These are phyloP conservation scores for Phytoseiulus persimilis DNA, from an alignment of 2,888 invertebrate species.

Conservation along the genomic window DNA sequence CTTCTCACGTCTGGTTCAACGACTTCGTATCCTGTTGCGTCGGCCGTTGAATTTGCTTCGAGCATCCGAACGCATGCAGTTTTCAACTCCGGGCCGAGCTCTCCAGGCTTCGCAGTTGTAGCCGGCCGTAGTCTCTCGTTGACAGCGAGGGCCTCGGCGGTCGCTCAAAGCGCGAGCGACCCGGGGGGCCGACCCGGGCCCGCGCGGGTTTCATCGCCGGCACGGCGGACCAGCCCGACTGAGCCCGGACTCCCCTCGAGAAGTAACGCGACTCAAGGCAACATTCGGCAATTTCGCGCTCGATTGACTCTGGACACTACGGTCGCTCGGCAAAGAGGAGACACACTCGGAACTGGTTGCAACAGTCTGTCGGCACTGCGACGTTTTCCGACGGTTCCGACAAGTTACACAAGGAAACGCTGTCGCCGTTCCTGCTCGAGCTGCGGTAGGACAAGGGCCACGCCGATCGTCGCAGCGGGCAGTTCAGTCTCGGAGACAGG, in stretches of 20 bases:
- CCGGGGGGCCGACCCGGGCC: neutral
- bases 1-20: neutral
- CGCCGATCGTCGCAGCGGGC: no score
- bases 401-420: neutral
- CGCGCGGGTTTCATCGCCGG: neutral
- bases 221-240: neutral
- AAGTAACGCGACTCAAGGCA: neutral
- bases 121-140: neutral
- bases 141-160: neutral
- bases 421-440: neutral
- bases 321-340: neutral
- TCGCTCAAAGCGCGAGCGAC: neutral
- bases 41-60: neutral
- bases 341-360: neutral
- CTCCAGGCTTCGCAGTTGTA: neutral
- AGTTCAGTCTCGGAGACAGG: no score
- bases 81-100: neutral
- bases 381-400: neutral
- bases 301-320: neutral
- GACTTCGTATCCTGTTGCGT: neutral
- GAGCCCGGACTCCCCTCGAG: neutral
- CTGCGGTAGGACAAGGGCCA: no score
- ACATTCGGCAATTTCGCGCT: constrained; percentile 5
- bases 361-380: neutral
- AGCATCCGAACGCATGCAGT: neutral